Conservation (phyloP, 2,113 vertebrate genomes). For the Beaufortia kweichowensis region DNA sequence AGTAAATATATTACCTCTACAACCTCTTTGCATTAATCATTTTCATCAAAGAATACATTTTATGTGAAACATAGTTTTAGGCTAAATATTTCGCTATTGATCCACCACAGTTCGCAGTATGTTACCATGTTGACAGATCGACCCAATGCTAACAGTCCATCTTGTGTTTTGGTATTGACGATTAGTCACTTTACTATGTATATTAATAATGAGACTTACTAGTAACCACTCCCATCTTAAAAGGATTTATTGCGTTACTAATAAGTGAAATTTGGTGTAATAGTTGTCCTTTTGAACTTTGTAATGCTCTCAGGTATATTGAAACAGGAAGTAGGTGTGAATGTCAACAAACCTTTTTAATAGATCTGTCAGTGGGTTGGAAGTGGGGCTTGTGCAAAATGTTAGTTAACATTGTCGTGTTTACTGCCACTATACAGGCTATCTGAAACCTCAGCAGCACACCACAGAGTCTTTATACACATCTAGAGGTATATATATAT, state of each 20-base stretch:
- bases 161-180: background rate
- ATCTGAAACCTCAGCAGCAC: background rate
- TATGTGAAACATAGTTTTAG: background rate
- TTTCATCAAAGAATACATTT: too few species aligned
- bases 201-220: background rate
- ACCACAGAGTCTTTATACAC: background rate
- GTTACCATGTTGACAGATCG: background rate
- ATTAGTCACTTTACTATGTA: background rate
- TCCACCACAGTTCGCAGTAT: background rate
- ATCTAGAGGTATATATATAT: background rate
- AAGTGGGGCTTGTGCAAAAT: background rate
- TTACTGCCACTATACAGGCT: background rate
- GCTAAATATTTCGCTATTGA: background rate
- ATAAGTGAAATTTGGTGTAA: background rate
- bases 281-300: background rate
- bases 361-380: background rate
- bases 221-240: background rate
- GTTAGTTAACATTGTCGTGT: background rate
- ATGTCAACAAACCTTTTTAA: constrained; percentile 22
- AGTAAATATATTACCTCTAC: background rate
- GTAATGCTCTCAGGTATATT: background rate
- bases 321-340: constrained; percentile 21
- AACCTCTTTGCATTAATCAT: background rate
- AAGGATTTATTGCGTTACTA: background rate
- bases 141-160: background rate